These are phyloP conservation scores for Tylochromis polylepis DNA, from an alignment of 2,113 vertebrate genomes.

Conservation along the genomic window DNA sequence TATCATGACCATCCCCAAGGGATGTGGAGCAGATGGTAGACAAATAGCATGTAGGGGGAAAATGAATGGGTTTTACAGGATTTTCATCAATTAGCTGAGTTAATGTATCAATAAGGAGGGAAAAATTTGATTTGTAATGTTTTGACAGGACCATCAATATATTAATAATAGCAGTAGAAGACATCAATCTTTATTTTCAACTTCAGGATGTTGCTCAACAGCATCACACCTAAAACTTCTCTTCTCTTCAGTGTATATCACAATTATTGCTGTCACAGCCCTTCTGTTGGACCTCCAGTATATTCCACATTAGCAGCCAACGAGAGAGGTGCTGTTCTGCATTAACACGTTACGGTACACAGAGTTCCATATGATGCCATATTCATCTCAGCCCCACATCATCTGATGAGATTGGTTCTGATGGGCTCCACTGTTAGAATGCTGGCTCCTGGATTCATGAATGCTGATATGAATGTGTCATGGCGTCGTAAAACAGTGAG, in stretches of 20 bases:
- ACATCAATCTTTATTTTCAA: conserved; percentile 65
- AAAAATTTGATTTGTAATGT: conserved; percentile 54
- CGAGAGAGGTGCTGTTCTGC: conserved; percentile 59
- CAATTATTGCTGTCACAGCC: conserved; percentile 34
- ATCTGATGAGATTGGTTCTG: conserved; percentile 48
- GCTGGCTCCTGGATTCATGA: conserved; percentile 44
- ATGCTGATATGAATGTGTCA: conserved; percentile 46
- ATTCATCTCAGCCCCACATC: conserved; percentile 54
- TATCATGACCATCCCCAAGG: conserved; percentile 55
- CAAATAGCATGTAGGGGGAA: conserved; percentile 51
- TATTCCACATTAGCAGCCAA: conserved; percentile 52
- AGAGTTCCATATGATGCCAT: conserved; percentile 49
- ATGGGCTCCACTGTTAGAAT: conserved; percentile 37
- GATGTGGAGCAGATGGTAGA: conserved; percentile 67
- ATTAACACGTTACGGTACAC: conserved; percentile 64
- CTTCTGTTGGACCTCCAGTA: conserved; percentile 35
- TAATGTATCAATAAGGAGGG: conserved; percentile 61
- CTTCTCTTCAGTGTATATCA: conserved; percentile 28
- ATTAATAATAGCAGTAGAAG: conserved; percentile 52
- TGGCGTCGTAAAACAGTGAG: conserved; percentile 48
- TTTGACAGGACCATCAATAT: conserved; percentile 70
- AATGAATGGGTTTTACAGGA: conserved; percentile 57
- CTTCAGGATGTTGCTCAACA: conserved; percentile 13
- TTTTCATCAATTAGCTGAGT: conserved; percentile 66
- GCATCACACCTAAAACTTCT: not conserved